Evolutionary conservation across 2,888 invertebrate species (phyloP).

Genomic region (Colletes collaris): DNA sequence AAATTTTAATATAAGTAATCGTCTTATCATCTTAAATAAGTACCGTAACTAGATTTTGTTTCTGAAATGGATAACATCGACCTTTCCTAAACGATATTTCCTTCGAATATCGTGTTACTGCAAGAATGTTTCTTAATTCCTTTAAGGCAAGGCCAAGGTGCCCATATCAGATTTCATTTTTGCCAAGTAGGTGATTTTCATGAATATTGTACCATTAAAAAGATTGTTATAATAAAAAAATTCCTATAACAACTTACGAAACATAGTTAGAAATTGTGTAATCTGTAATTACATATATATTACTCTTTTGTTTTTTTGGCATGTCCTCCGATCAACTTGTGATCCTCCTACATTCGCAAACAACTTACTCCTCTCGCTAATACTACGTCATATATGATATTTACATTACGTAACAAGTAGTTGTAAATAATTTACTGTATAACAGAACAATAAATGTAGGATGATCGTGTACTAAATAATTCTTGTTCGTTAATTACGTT

Average conservation of each 20-base stretch:
- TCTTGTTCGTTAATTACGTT: conserved; percentile 33
- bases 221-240: conserved; percentile 27
- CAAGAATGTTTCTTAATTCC: conserved; percentile 53
- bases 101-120: conserved; percentile 42
- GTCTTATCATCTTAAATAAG: conserved; percentile 25
- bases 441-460: conserved; percentile 57
- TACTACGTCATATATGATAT: conserved; percentile 56
- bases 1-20: conserved; percentile 27
- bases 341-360: conserved; percentile 58
- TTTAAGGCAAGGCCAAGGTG: conserved; percentile 82
- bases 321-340: conserved; percentile 78
- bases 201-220: conserved; percentile 32
- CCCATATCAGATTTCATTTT: conserved; percentile 73
- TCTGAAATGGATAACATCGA: conserved; percentile 81
- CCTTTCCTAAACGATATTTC: conserved; percentile 78
- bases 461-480: conserved; percentile 26
- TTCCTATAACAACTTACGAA: conserved; percentile 44
- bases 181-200: conserved; percentile 39
- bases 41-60: conserved; percentile 40
- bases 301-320: conserved; percentile 79
- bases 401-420: conserved; percentile 66
- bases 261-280: conserved; percentile 52
- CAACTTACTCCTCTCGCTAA: conserved; percentile 51
- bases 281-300: conserved; percentile 69
- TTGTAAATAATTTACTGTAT: conserved; percentile 71